A percentile compares a stretch with the other conserved stretches of the same genome.
These are phyloP conservation scores for Euura lappo DNA, from an alignment of 1,140 invertebrate genomes.

Conservation along the genomic window DNA sequence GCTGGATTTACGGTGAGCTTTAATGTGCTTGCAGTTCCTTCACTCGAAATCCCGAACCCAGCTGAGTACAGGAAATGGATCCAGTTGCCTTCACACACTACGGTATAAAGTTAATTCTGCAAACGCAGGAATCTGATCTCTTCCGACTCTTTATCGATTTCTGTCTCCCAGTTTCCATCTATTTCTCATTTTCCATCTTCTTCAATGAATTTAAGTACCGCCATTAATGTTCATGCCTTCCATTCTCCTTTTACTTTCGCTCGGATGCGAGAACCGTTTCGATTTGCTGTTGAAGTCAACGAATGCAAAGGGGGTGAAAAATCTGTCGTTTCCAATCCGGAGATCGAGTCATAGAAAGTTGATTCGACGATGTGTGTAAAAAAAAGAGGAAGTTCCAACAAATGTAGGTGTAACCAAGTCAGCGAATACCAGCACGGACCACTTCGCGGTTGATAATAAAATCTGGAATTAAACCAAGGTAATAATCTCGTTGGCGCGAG, in stretches of 20 bases:
- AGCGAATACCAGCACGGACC: neutral
- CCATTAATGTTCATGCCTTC: slow-evolving; percentile 19
- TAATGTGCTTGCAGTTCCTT: neutral
- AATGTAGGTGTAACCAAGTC: too few relatives aligned
- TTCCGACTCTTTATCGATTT: too few relatives aligned
- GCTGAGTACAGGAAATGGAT: neutral
- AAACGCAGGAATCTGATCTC: neutral
- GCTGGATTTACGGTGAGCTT: neutral
- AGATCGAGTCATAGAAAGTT: too few relatives aligned
- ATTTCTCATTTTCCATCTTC: neutral
- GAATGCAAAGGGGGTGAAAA: too few relatives aligned
- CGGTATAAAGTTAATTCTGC: neutral
- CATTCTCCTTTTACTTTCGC: neutral
- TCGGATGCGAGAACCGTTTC: neutral
- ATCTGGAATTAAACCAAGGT: neutral
- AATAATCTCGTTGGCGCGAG: neutral
- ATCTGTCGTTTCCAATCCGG: too few relatives aligned
- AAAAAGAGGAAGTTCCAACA: too few relatives aligned
- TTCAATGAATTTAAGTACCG: slow-evolving; percentile 14
- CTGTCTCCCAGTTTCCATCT: neutral
- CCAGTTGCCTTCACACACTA: neutral
- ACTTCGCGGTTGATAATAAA: neutral
- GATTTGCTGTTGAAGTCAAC: neutral
- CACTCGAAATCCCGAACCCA: too few relatives aligned
- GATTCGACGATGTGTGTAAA: too few relatives aligned